A percentile compares a stretch with the other conserved stretches of the same genome.
phyloP scores from a whole-genome alignment of 2,113 vertebrate genomes.

The Alces alces region DNA sequence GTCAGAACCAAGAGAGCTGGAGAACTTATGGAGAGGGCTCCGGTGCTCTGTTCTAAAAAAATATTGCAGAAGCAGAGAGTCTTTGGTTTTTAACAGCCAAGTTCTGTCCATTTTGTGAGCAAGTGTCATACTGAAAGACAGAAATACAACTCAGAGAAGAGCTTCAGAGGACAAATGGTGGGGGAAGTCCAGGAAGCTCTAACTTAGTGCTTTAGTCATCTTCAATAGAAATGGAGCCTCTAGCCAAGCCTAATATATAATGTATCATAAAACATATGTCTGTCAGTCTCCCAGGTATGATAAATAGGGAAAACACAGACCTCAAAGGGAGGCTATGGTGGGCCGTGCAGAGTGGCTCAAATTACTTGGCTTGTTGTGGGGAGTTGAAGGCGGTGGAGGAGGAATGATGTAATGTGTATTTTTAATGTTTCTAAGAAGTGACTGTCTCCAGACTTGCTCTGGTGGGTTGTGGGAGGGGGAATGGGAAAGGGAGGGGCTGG shows the following conservation, averaged over 20 bases:
- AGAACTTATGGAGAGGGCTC: conserved; percentile 44
- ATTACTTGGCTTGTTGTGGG: conserved; percentile 62
- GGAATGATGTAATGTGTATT: conserved; percentile 71
- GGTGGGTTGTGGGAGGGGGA: conserved; percentile 1
- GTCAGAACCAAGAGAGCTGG: conserved; percentile 38
- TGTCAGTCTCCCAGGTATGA: conserved; percentile 68
- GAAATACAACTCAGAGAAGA: conserved; percentile 57
- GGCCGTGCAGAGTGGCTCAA: conserved; percentile 49
- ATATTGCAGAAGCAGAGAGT: not conserved
- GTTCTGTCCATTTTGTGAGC: conserved; percentile 52
- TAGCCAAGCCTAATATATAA: conserved; percentile 69
- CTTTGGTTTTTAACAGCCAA: conserved; percentile 47
- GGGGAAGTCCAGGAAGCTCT: conserved; percentile 43
- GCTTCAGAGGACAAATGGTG: conserved; percentile 51
- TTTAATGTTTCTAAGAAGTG: conserved; percentile 73
- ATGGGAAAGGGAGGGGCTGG: not conserved
- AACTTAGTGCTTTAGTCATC: conserved; percentile 63
- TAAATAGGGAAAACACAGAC: conserved; percentile 62
- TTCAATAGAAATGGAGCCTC: conserved; percentile 66
- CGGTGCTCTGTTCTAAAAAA: conserved; percentile 40
- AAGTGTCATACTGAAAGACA: conserved; percentile 54
- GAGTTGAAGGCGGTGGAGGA: conserved; percentile 41
- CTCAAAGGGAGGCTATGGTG: conserved; percentile 55
- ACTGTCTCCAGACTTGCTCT: conserved; percentile 41
- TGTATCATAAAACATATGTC: conserved; percentile 68